These are phyloP conservation scores for Caradrina kadenii DNA, from an alignment of 2,888 invertebrate species.

Conservation along the genomic window DNA sequence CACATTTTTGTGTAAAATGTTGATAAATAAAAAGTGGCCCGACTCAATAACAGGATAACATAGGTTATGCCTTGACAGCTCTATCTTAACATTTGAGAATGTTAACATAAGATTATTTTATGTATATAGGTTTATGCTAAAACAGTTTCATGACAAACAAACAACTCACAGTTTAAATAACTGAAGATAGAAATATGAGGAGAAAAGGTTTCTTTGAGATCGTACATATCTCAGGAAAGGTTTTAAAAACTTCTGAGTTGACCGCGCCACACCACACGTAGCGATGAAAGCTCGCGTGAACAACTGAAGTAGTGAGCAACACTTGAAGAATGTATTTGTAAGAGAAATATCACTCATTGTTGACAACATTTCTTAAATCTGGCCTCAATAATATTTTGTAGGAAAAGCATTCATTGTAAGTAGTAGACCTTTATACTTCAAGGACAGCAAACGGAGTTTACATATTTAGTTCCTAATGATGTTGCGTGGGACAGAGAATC, in stretches of 20 bases:
- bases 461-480: neutral
- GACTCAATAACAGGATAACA: constrained; percentile 7
- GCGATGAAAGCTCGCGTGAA: neutral
- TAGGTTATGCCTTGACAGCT: neutral
- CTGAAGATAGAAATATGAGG: neutral
- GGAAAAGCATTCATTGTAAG: too few relatives aligned
- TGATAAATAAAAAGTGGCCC: neutral
- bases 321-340: too few relatives aligned
- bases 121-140: neutral
- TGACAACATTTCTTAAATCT: too few relatives aligned
- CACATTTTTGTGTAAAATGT: neutral
- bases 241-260: neutral
- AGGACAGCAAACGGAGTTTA: too few relatives aligned
- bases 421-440: too few relatives aligned
- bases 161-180: neutral
- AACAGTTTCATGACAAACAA: neutral
- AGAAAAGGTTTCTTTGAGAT: neutral
- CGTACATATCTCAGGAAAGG: neutral
- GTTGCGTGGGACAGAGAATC: neutral
- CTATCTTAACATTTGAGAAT: constrained; percentile 18
- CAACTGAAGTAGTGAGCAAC: neutral
- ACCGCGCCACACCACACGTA: neutral
- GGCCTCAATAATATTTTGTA: too few relatives aligned
- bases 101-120: constrained; percentile 3
- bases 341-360: too few relatives aligned